phyloP scores from a whole-genome alignment of 2,113 vertebrate species.

The Vombatus ursinus region DNA sequence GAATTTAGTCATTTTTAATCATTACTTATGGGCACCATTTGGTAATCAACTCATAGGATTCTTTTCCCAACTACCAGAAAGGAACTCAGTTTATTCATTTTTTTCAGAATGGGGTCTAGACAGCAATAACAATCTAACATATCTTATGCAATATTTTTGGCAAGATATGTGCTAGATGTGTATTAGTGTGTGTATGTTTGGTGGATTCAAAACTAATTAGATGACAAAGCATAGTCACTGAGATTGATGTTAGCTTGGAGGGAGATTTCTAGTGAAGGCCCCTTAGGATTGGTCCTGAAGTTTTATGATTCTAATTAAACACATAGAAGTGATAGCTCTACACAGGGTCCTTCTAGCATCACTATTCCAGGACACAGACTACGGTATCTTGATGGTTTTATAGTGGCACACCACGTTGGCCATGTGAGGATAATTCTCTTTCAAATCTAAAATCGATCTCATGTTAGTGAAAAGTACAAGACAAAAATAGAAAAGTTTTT shows the following conservation, averaged over 20 bases:
- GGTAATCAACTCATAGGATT: slow-evolving; percentile 76
- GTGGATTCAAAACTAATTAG: not conserved
- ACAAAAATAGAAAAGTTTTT: not conserved
- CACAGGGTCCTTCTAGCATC: not conserved
- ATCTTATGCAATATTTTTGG: not conserved
- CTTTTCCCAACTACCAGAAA: slow-evolving; percentile 62
- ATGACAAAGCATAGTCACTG: not conserved
- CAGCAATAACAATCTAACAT: slow-evolving; percentile 19
- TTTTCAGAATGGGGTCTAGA: slow-evolving; percentile 62
- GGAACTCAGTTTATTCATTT: slow-evolving; percentile 53
- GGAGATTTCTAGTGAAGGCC: not conserved
- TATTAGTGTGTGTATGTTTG: not conserved
- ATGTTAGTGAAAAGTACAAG: not conserved
- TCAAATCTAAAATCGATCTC: not conserved
- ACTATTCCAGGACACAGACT: not conserved
- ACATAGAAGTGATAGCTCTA: not conserved
- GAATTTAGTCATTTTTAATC: slow-evolving; percentile 81
- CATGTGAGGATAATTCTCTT: not conserved
- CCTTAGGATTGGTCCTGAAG: not conserved
- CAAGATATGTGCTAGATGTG: not conserved
- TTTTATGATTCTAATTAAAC: not conserved
- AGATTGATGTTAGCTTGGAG: not conserved
- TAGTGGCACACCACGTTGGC: not conserved
- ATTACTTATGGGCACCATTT: slow-evolving; percentile 74
- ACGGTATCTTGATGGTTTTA: not conserved